Base-by-base conservation (phyloP, 2,797 vertebrate genomes). In the Orestias chungarensis region DNA sequence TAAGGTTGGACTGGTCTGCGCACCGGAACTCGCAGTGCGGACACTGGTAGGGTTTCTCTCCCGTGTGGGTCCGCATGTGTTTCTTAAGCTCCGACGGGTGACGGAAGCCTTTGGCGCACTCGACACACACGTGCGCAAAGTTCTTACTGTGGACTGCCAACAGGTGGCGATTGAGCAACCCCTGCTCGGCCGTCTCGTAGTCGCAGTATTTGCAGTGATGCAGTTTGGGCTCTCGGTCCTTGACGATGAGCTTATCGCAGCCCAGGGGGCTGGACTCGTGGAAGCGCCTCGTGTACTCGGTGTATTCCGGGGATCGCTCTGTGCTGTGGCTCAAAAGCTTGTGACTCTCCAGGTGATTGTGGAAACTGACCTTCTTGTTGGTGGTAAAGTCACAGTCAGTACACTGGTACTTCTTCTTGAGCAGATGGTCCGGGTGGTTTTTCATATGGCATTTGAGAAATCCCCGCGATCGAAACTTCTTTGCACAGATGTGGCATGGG, bases 381-480 rank as follows among this genome's bases (percentile, higher is more conserved):
- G 98, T 99, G 92, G 97, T 98, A 90, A 99, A 99, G 90, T 99
- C 97, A 59, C 97, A 99, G 95, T 99, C 98, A 47, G 98, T 98
- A 86, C 98, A 99, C 92, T 96, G 97, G 92, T 99, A 99, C 88
- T 98, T 98, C 92, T 99, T 99, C 66, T 96, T 95, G 42, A 95
- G 93, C 91, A 99, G 93, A 87, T 95, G 94, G 0, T 99, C 87
- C 0, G 92, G 98, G 85, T 99, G 98, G 90, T 98, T 99, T 84
- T 98, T 98, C 95, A 98, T 99, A 87, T 99, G 98, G 72, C 97
- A 97, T 94, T 98, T 99, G 81, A 99, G 95, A 93, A 99, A 99
- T 52, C 97, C 97, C 80, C 97, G 94, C 0, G 98, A 99, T 83
- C 99, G 99, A 92, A 99, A 99, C 88, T 99, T 99, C 93, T 99